These are phyloP conservation scores for Pogonophryne albipinna DNA, from an alignment of 2,797 vertebrate genomes.

Conservation along the genomic window DNA sequence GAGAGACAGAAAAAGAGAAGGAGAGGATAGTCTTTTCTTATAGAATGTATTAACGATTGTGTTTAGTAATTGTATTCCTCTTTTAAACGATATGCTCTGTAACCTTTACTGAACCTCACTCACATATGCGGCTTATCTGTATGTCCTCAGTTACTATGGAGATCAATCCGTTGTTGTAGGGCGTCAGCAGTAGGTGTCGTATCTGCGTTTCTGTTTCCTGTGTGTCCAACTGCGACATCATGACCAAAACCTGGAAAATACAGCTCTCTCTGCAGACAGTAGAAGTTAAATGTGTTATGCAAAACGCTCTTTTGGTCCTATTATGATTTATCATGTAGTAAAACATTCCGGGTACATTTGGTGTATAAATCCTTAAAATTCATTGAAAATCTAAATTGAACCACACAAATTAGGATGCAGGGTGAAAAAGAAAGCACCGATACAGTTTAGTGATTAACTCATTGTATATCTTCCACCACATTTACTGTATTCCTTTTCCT, in stretches of 20 bases:
- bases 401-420: background rate
- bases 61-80: background rate
- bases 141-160: conserved; percentile 64
- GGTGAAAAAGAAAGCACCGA: background rate
- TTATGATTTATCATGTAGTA: background rate
- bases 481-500: background rate
- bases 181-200: conserved; percentile 50
- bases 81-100: background rate
- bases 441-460: background rate
- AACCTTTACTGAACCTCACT: background rate
- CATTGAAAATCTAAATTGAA: background rate
- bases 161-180: conserved; percentile 58
- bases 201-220: conserved; percentile 67
- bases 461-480: background rate
- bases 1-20: background rate
- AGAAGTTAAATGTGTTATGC: background rate
- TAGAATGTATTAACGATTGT: background rate
- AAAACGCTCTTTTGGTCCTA: background rate
- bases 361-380: background rate
- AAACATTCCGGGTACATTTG: background rate
- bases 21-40: background rate
- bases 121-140: conserved; percentile 80
- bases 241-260: conserved; percentile 79
- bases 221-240: conserved; percentile 44
- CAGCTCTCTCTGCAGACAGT: conserved; percentile 71